Percentiles rank a stretch among this genome's conserved stretches.
These are phyloP conservation scores for Amiota mariae DNA, from an alignment of 2,888 invertebrate genomes.

Conservation along the genomic window DNA sequence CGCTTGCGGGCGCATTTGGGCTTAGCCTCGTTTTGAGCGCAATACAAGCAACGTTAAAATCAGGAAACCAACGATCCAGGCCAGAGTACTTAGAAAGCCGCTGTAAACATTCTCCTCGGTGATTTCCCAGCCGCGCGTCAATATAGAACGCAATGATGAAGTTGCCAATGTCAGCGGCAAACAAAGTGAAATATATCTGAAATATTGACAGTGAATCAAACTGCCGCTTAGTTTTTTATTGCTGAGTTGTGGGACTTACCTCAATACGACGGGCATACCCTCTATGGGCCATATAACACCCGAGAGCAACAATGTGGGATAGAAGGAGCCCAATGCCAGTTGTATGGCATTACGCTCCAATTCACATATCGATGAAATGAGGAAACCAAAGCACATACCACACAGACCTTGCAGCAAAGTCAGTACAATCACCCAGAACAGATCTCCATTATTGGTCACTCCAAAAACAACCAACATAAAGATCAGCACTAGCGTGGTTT, in stretches of 20 bases:
- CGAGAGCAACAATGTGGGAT: slow-evolving; percentile 92
- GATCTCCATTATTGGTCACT: slow-evolving; percentile 91
- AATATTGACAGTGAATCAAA: background rate
- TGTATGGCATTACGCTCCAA: slow-evolving; percentile 95
- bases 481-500: slow-evolving; percentile 90
- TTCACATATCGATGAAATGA: slow-evolving; percentile 93
- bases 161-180: slow-evolving; percentile 94
- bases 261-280: slow-evolving; percentile 90
- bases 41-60: slow-evolving; percentile 86
- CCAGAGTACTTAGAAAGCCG: slow-evolving; percentile 88
- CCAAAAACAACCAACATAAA: slow-evolving; percentile 94
- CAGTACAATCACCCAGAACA: slow-evolving; percentile 87
- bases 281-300: slow-evolving; percentile 98
- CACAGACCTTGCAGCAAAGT: slow-evolving; percentile 93
- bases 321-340: slow-evolving; percentile 93
- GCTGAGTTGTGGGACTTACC: slow-evolving; percentile 64
- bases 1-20: slow-evolving; percentile 7
- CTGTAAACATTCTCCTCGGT: slow-evolving; percentile 87
- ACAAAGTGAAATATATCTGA: slow-evolving; percentile 83
- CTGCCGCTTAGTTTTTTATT: background rate
- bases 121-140: slow-evolving; percentile 91
- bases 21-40: slow-evolving; percentile 85
- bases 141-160: slow-evolving; percentile 88
- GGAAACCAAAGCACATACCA: slow-evolving; percentile 97
- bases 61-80: slow-evolving; percentile 89